These are phyloP conservation scores for Phyllostomus hastatus DNA, from an alignment of 2,113 vertebrate species.

Conservation along the genomic window DNA sequence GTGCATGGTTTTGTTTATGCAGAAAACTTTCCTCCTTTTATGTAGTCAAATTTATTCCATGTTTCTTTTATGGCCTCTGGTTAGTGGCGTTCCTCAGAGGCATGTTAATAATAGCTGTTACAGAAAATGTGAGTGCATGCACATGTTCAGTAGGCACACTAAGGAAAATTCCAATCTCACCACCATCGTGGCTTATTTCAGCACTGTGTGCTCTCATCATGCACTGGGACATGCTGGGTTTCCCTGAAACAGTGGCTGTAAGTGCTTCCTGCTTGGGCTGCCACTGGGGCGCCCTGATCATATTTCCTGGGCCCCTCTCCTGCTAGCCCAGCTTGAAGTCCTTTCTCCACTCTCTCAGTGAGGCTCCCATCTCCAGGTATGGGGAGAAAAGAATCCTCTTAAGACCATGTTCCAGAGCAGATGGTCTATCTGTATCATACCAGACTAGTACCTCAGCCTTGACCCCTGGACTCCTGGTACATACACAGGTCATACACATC, in stretches of 20 bases:
- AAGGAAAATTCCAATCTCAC: not conserved
- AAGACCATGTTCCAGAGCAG: not conserved
- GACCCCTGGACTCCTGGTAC: not conserved
- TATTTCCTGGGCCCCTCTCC: not conserved
- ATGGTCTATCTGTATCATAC: not conserved
- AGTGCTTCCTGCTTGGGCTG: not conserved
- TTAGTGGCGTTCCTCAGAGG: not conserved
- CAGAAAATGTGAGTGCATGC: not conserved
- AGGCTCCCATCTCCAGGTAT: not conserved
- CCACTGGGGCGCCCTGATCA: not conserved
- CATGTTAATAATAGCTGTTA: not conserved
- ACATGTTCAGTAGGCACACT: not conserved
- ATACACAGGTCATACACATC: not conserved
- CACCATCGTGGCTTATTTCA: not conserved
- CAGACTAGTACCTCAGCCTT: not conserved
- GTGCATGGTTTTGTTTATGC: not conserved
- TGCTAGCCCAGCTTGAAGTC: not conserved
- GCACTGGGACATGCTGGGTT: not conserved
- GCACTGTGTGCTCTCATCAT: not conserved
- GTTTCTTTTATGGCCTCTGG: not conserved
- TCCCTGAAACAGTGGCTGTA: not conserved
- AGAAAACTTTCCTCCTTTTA: not conserved
- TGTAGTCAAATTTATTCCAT: not conserved
- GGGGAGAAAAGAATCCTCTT: not conserved
- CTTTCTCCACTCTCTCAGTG: not conserved